phyloP scores from a whole-genome alignment of 2,797 vertebrate genomes.

The Chromobotia macracanthus region DNA sequence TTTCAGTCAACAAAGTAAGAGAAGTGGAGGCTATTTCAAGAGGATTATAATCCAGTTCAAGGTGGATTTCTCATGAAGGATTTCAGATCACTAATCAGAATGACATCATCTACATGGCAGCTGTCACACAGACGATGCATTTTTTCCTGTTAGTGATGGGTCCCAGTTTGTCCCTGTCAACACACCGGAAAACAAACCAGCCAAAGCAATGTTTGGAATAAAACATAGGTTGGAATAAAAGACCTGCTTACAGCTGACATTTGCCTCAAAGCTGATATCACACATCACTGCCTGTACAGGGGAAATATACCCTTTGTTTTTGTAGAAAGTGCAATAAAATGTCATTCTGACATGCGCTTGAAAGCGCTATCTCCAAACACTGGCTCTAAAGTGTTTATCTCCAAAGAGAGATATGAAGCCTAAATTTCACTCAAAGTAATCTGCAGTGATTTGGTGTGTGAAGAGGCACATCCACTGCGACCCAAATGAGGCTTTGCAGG shows the following conservation, averaged over 20 bases:
- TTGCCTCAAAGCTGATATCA: constrained; percentile 34
- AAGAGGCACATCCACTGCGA: neutral
- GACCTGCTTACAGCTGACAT: constrained; percentile 46
- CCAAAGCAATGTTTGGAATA: constrained; percentile 35
- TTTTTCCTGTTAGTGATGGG: constrained; percentile 27
- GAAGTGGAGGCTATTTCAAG: neutral
- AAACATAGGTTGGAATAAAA: constrained; percentile 42
- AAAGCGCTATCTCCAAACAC: constrained; percentile 33
- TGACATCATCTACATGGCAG: constrained; percentile 37
- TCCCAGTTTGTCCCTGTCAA: constrained; percentile 30
- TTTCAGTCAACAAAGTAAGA: neutral
- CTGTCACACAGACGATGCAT: constrained; percentile 22
- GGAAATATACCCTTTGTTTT: constrained; percentile 45
- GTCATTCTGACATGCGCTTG: constrained; percentile 36
- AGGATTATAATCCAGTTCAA: neutral
- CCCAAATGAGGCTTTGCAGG: constrained; percentile 21
- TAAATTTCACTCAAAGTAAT: constrained; percentile 32
- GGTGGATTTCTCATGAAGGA: neutral
- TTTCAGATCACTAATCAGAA: constrained; percentile 1
- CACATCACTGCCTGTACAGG: constrained; percentile 17
- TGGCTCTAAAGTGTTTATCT: constrained; percentile 41
- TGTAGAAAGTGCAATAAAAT: constrained; percentile 41
- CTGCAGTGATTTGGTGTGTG: constrained; percentile 11
- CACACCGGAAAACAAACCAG: constrained; percentile 37
- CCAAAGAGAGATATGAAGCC: constrained; percentile 16